phyloP scores from a whole-genome alignment of 2,113 vertebrate species.

The Prietella phreatophila region DNA sequence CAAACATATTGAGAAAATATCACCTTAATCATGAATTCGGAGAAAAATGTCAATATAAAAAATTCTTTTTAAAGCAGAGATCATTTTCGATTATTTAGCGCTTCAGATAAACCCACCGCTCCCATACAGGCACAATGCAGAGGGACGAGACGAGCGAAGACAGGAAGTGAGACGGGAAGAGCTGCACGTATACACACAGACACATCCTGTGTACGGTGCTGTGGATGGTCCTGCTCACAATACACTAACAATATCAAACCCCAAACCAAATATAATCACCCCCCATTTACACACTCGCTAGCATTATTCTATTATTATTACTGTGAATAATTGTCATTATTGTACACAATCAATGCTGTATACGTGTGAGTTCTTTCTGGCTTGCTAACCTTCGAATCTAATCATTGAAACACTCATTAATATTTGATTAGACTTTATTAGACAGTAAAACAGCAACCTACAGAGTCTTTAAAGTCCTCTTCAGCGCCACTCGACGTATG shows the following conservation, averaged over 20 bases:
- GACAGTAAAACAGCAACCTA: not conserved
- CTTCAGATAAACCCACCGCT: no score
- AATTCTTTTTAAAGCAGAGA: no score
- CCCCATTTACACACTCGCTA: not conserved
- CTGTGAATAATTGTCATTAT: not conserved
- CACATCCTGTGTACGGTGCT: no score
- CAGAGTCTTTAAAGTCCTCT: not conserved
- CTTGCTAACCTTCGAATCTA: not conserved
- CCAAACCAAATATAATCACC: not conserved
- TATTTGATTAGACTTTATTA: slow-evolving; percentile 3
- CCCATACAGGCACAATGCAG: no score
- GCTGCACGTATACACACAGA: no score
- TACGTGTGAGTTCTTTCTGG: not conserved
- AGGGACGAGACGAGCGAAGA: no score
- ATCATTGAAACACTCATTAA: not conserved
- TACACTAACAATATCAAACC: not conserved
- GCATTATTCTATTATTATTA: not conserved
- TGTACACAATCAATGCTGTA: not conserved
- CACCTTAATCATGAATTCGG: no score
- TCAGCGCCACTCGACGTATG: not conserved
- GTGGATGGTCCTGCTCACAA: not conserved
- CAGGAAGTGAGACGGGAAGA: no score
- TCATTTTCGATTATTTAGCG: no score
- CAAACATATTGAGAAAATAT: no score
- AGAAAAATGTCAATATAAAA: no score